phyloP scores from a whole-genome alignment of 2,113 vertebrate genomes.

The Dendrocopos noguchii region DNA sequence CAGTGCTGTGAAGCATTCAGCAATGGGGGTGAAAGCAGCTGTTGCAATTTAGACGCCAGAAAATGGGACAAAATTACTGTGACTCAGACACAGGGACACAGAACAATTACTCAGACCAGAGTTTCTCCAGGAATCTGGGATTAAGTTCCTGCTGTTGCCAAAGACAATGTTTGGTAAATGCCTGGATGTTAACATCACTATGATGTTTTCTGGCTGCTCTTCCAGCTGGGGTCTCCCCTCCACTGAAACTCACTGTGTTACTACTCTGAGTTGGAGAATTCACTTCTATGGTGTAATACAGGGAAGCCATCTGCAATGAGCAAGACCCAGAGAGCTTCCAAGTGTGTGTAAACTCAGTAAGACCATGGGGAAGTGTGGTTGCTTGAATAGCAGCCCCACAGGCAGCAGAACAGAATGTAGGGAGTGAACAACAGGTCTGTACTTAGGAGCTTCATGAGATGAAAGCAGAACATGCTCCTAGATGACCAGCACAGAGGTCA shows the following conservation, averaged over 20 bases:
- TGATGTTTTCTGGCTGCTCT: neutral
- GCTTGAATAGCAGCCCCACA: neutral
- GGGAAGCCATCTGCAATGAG: neutral
- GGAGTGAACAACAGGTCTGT: neutral
- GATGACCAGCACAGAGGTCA: neutral
- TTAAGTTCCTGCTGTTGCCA: conserved; percentile 16
- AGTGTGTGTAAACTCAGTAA: neutral
- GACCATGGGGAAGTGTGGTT: neutral
- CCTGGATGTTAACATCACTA: conserved; percentile 6
- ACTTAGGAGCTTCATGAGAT: neutral
- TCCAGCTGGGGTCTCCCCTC: conserved; percentile 22
- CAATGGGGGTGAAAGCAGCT: neutral
- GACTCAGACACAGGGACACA: neutral
- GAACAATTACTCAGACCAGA: neutral
- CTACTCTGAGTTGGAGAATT: neutral
- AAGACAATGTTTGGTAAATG: conserved; percentile 15
- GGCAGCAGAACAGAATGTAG: neutral
- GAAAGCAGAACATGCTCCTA: neutral
- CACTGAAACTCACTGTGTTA: neutral
- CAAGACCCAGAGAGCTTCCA: neutral
- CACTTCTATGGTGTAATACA: neutral
- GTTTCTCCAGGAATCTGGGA: conserved; percentile 11
- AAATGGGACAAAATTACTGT: neutral
- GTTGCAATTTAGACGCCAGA: neutral
- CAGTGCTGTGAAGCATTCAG: neutral